Conservation (phyloP, 2,888 invertebrate genomes). For the Hololepta plana region DNA sequence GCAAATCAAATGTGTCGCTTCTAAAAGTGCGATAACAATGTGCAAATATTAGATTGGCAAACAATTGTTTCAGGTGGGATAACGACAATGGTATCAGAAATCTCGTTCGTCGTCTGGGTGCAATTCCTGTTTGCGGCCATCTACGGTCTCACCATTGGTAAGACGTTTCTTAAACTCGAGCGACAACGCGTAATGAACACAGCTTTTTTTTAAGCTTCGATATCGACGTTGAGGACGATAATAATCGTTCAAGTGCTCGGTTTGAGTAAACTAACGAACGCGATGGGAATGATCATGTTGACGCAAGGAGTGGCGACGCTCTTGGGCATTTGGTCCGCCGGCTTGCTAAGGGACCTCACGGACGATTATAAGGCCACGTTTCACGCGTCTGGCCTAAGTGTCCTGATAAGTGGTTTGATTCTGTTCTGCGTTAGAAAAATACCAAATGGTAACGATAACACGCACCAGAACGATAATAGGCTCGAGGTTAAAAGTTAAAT, state of each 20-base stretch:
- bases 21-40: no score
- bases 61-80: no score
- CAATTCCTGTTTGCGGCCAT: constrained; percentile 58
- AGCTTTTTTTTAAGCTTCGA: constrained; percentile 63
- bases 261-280: constrained; percentile 12
- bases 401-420: no score
- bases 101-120: constrained; percentile 34
- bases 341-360: constrained; percentile 45
- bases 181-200: neutral
- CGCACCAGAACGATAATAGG: no score
- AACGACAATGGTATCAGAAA: constrained; percentile 57
- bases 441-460: no score
- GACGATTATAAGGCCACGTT: constrained; percentile 48
- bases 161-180: constrained; percentile 17
- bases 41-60: no score
- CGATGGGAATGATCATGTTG: constrained; percentile 12
- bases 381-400: no score
- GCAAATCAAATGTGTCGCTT: no score
- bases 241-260: constrained; percentile 26
- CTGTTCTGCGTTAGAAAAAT: no score
- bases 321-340: constrained; percentile 47
- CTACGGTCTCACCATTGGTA: constrained; percentile 77
- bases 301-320: constrained; percentile 12
- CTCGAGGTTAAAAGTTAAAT: no score
- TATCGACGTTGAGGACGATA: constrained; percentile 78